Evolutionary conservation across 2,888 invertebrate genomes (phyloP), one percentile per base, ranked within the genome.

Genomic region (Drosophila tanythrix): DNA sequence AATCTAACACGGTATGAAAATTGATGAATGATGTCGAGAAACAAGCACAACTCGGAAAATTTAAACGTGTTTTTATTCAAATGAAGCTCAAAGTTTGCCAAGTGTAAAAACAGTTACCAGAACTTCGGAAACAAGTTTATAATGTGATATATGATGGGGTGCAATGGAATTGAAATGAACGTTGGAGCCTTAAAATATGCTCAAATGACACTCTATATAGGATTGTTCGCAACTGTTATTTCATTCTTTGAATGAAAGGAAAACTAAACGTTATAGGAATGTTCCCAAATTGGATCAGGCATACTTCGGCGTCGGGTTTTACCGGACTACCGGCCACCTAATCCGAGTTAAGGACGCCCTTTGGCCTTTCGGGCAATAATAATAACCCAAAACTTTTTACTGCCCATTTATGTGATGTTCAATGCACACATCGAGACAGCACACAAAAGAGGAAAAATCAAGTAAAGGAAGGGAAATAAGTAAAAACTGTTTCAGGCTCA

Each of bases 401-500:
- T 67, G 75, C 59, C 50, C 50, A 79, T 48, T 74, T 78, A 27
- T 59, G 62, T 57, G 43, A 38, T 40, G 52, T 63, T 67, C 75
- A 70, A 67, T 74, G 67, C 70, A 68, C 59, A 73, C 72, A 70
- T 46, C 46, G 46, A 15, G 15, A 15, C 25, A 25, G 25, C 27
- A 64, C 36, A 77, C 40, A 31, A 46, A 38, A 57, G 31, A 27
- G 35, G 5, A 21, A 11, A 13, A 36, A 21, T 43, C 21, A 57
- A 55, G 18, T 21, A 25, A 46, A 25, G 21, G 13, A 36, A 7
- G 21, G 29, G 25, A 33, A 43, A 50, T 38, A 25, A 38, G 21
- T 10, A 48, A 65, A 67, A 70, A 79, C 52, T 33, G 67, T 79
- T 74, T 64, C 61, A 55, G 75, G 57, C 75, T 46, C 75, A 57